Percentiles rank a stretch among this genome's conserved stretches.
phyloP scores from a whole-genome alignment of 2,113 vertebrate genomes.

The Lucifuga dentata region DNA sequence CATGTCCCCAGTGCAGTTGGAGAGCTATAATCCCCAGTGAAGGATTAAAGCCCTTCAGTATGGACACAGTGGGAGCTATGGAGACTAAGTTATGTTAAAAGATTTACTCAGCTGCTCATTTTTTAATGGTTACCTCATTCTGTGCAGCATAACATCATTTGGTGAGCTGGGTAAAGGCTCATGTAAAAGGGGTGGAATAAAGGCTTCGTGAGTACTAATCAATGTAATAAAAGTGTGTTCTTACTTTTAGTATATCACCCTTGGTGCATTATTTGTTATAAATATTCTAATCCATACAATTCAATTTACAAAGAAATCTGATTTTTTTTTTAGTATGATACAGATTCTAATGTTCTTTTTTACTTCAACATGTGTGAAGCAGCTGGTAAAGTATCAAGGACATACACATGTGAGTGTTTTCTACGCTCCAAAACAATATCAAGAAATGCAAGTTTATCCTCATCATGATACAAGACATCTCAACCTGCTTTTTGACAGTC shows the following conservation, averaged over 20 bases:
- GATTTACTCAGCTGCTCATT: constrained; percentile 15
- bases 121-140: constrained; percentile 30
- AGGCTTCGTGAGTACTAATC: neutral
- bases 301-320: neutral
- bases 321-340: constrained; percentile 26
- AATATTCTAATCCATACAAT: no score
- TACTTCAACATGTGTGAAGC: constrained; percentile 65
- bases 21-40: no score
- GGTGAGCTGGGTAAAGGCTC: constrained; percentile 1
- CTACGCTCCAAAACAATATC: constrained; percentile 46
- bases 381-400: constrained; percentile 68
- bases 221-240: neutral
- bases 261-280: neutral
- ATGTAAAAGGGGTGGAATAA: neutral
- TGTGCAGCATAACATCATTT: neutral
- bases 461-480: constrained; percentile 45
- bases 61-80: constrained; percentile 15
- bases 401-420: constrained; percentile 58
- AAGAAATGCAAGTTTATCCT: constrained; percentile 43
- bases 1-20: constrained; percentile 23
- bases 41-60: constrained; percentile 42
- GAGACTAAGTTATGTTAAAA: constrained; percentile 32
- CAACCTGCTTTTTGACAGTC: constrained; percentile 35
- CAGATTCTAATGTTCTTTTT: constrained; percentile 35
- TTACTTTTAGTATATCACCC: neutral